Base-by-base conservation (phyloP, 2,113 vertebrate species). In the Engystomops pustulosus region DNA sequence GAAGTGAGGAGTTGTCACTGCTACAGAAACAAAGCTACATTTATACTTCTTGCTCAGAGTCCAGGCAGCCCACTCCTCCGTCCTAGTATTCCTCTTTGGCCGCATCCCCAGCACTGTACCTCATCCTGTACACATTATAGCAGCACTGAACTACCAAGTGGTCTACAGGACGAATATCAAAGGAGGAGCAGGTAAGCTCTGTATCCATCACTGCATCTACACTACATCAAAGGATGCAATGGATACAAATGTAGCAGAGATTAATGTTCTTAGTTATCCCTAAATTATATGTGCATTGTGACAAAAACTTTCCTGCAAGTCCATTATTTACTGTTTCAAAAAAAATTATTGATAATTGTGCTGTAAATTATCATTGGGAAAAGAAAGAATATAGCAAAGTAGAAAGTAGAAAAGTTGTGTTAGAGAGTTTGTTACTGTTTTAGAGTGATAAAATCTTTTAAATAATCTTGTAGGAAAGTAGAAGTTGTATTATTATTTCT, bases 21-120 rank as follows among this genome's bases (percentile, higher is more conserved):
- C 81, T 38, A 67, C 45, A 27, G 71, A 83, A 84, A 84, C 81
- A 84, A 84, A 84, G 81, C 58, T 68, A 62, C 72, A 77, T 84
- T 84, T 77, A 68, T 84, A 32, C 32, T 11, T 51, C 45, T 17
- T 14, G 14, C 53, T 75, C 44, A 49, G 20, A 25, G 30, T 36
- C 20, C 55, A 55, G 27, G 51, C 44, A 68, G 25, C 60, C 45
- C 27, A 75, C 70, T 53, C 81, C 44, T 30, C 81, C 23, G 38
- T 25, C 53, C 38, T n/a, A 41, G 27, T 38, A 51, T 20, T 51
- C 41, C 20, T 76, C 44, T 41, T 32, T 67, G 71, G 44, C 72
- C 72, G 23, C 55, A 25, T 67, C 17, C 23, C 71, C 53, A 36
- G 30, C 18, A 76, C 58, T 65, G 71, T 83, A 83, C 41, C 30